Percentiles rank a stretch among this genome's conserved stretches.
phyloP scores from a whole-genome alignment of 2,113 vertebrate species.

The Burhinus bistriatus region DNA sequence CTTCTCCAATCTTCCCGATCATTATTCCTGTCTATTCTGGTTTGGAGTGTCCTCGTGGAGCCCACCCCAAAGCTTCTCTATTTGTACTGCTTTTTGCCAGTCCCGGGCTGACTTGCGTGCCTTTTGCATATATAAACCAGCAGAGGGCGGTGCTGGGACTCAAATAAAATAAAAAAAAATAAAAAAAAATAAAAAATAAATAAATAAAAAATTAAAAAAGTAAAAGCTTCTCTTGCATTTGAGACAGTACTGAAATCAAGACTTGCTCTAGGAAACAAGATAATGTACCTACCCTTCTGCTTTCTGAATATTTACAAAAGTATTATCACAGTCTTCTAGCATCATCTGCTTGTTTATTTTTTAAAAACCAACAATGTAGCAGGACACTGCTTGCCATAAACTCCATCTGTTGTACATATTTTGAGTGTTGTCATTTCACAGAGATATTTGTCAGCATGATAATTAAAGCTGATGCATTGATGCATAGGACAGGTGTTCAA shows the following conservation, averaged over 20 bases:
- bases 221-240: background rate
- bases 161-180: background rate
- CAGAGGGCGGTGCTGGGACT: background rate
- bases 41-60: background rate
- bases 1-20: background rate
- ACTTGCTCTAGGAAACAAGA: background rate
- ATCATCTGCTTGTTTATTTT: slow-evolving; percentile 52
- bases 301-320: background rate
- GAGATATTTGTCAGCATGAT: background rate
- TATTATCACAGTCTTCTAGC: background rate
- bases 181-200: background rate
- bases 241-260: background rate
- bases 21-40: background rate
- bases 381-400: background rate
- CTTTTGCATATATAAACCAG: background rate
- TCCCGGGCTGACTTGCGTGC: background rate
- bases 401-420: slow-evolving; percentile 42
- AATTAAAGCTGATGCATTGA: background rate
- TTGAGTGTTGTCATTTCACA: background rate
- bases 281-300: background rate
- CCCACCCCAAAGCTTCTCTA: background rate
- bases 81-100: background rate
- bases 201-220: background rate
- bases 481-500: background rate
- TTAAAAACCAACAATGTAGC: background rate